These are phyloP conservation scores for Ormyrus labotus DNA, from an alignment of 2,888 invertebrate genomes.

Conservation along the genomic window DNA sequence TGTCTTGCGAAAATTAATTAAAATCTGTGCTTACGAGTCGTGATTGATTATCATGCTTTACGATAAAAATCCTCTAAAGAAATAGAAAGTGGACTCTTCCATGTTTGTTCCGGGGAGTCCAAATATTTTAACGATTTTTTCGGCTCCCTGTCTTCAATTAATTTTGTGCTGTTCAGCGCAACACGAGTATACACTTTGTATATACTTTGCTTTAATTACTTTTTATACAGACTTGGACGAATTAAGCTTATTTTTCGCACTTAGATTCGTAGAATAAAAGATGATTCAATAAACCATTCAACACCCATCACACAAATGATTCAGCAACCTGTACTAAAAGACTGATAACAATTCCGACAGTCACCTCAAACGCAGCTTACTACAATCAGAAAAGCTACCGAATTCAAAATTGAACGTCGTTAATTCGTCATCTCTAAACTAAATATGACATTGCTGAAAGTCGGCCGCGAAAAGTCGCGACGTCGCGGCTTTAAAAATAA, in stretches of 20 bases:
- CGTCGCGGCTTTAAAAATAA: not conserved
- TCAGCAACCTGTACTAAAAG: no score
- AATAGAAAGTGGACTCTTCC: slow-evolving; percentile 45
- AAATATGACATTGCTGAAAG: slow-evolving; percentile 36
- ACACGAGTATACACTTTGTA: not conserved
- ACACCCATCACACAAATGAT: not conserved
- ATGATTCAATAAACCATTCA: not conserved
- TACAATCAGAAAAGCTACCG: no score
- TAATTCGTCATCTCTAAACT: not conserved
- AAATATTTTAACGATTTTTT: slow-evolving; percentile 29
- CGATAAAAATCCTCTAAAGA: not conserved
- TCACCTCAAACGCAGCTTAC: no score
- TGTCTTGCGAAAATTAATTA: no score
- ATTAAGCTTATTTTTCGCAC: no score
- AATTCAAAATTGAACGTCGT: no score
- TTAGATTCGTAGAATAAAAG: not conserved
- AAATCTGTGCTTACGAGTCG: no score
- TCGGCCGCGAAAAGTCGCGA: not conserved
- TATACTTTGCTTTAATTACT: not conserved
- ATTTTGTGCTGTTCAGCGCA: no score
- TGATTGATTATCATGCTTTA: not conserved
- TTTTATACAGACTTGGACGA: not conserved
- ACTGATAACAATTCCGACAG: no score
- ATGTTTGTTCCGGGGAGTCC: slow-evolving; percentile 22
- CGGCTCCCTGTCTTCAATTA: no score